Conservation (phyloP, 2,888 invertebrate genomes). For the Drosophila basisetae region DNA sequence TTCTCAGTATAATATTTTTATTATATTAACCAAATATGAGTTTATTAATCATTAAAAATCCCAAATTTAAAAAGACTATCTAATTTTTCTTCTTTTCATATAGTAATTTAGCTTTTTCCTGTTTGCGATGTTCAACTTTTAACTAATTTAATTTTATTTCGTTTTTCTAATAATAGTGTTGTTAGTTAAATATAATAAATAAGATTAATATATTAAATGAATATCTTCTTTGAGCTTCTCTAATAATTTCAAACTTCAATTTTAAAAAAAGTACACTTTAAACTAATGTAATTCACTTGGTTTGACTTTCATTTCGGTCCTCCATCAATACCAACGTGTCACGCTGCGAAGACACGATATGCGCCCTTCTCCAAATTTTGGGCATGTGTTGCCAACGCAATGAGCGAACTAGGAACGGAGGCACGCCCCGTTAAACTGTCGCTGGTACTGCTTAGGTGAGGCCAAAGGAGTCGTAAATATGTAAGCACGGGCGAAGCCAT, state of each 20-base stretch:
- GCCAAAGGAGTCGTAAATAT: constrained; percentile 13
- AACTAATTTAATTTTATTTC: background rate
- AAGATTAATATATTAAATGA: background rate
- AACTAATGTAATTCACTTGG: background rate
- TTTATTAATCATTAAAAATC: background rate
- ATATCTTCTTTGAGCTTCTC: background rate
- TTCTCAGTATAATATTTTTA: background rate
- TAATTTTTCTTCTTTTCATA: background rate
- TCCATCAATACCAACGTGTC: background rate
- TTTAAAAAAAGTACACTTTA: background rate
- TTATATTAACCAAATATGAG: background rate
- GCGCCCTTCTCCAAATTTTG: background rate
- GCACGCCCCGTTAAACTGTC: background rate
- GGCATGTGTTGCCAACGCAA: constrained; percentile 10
- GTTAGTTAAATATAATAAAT: background rate
- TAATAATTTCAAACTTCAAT: background rate
- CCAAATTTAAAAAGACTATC: background rate
- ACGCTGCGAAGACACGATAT: background rate
- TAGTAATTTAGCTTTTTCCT: background rate
- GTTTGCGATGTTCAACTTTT: background rate
- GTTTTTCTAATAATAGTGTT: background rate
- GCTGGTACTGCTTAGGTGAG: background rate
- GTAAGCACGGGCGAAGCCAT: background rate
- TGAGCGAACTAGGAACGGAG: background rate
- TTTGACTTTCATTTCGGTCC: background rate